Conservation (phyloP, 2,888 invertebrate genomes). For the Ischnus inquisitorius region DNA sequence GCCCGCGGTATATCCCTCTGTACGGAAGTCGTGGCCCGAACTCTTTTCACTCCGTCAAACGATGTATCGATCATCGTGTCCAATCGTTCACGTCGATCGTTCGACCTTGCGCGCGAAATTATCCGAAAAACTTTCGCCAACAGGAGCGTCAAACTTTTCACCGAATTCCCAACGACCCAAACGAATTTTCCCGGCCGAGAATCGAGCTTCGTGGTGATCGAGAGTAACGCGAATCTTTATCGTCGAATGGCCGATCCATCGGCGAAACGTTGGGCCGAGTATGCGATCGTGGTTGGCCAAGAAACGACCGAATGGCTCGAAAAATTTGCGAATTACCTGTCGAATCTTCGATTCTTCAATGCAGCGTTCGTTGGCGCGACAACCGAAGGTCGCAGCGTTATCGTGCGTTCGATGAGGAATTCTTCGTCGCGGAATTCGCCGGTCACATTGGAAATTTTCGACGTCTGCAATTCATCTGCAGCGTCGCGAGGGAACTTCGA, state of each 20-base stretch:
- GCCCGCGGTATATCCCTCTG: background rate
- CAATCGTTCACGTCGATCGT: background rate
- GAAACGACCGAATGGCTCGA: conserved; percentile 12
- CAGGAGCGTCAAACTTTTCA: background rate
- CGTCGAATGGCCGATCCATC: background rate
- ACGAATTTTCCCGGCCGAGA: background rate
- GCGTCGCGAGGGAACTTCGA: background rate
- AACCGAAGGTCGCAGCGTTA: background rate
- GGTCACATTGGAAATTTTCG: background rate
- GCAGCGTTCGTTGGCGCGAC: conserved; percentile 2
- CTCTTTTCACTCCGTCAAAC: conserved; percentile 28
- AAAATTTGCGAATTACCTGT: conserved; percentile 17
- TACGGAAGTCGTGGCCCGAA: background rate
- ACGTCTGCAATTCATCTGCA: background rate
- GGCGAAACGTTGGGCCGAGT: conserved; percentile 16
- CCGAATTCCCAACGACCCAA: background rate
- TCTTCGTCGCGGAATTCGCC: background rate
- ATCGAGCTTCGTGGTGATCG: conserved; percentile 29
- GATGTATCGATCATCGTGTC: conserved; percentile 19
- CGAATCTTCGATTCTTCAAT: conserved; percentile 1
- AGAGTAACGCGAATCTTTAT: background rate
- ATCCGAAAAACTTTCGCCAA: background rate
- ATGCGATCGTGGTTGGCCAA: conserved; percentile 20
- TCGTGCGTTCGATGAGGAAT: background rate
- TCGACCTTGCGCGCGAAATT: background rate